Base-by-base conservation (phyloP, 1,140 invertebrate species). In the Neotoxoptera formosana region DNA sequence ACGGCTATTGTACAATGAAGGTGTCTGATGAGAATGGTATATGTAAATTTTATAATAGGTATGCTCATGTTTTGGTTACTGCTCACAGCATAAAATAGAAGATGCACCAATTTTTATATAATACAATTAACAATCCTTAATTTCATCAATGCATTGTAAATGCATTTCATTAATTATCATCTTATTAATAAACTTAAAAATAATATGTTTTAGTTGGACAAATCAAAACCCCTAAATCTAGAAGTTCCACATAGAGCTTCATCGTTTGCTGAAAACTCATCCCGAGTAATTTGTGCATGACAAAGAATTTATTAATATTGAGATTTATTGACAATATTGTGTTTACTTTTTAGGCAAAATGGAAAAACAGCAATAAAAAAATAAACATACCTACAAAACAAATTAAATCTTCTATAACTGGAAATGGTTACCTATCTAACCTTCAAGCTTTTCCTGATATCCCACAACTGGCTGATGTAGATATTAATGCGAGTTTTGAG, bases 361-460 rank as follows among this genome's bases (percentile, higher is more conserved):
- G 89, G 89, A 90, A 90, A 67, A 90, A 90, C 11, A 90, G 36
- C 30, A 88, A 51, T 88, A 90, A 90, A 90, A 90, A 60, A 3
- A 60, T 34, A 17, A 90, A 45, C 41, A 67, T n/a, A n/a, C 53
- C 53, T 45, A n/a, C 20, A 67, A 60, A 90, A n/a, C 41, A 60
- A n/a, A 90, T 67, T 2, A 67, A 90, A 60, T 30, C 81, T 21
- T 23, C 81, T 36, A 23, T 51, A 81, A 11, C 56, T 34, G 41
- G 25, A 84, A 93, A 45, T 84, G 53, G 20, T 41, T 92, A 84
- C 23, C 14, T 41, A 41, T 48, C 91, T 84, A 34, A 86, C n/a
- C n/a, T 93, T 53, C 91, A 86, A 53, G 21, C 36, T 83, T 93
- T 93, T 86, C 91, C 91, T 86, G 91, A 93, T 56, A 93, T 93